Evolutionary conservation across 2,113 vertebrate species (phyloP), one percentile per base, ranked within the genome.

Genomic region (Calyptommatus sinebrachiatus): DNA sequence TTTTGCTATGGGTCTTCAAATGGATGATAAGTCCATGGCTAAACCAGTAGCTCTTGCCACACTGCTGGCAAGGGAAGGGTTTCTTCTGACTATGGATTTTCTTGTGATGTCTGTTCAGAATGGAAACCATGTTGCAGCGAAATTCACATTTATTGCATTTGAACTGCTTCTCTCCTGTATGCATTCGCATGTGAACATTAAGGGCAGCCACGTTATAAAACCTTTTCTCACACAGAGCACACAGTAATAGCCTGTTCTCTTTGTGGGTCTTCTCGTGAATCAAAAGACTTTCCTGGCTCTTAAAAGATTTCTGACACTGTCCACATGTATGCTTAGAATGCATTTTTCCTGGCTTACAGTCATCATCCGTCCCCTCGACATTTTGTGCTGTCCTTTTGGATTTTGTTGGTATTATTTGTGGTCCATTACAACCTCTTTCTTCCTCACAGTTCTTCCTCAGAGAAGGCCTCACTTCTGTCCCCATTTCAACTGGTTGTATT

Each of bases 101-200:
- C 79, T 31, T 75, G 53, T 81, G 79, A 35, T 81, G 79, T 28
- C 1, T 69, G n/a, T 11, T 76, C 21, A 81, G 79, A 12, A 62
- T 76, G 2, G 73, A 26, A n/a, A 41, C 46, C 21, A n/a, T n/a
- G 0, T 35, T 70, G 53, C 73, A 76, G 53, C 73, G 8, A 20
- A 76, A 81, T 4, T 69, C 21, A 4, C 79, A 81, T 24, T 81
- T 66, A 0, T 73, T 18, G 53, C 79, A 81, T 22, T 62, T 70
- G 71, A 48, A 81, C 0, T 65, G 53, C 66, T 76, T 76, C 16
- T 81, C 73, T 26, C 66, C 65, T 0, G 66, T 62, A 35, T 81
- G 79, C n/a, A 81, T 76, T n/a, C 26, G 50, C 66, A n/a, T 20
- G 50, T 81, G 79, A 69, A 62, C 2, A 8, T 48, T 70, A 20